These are phyloP conservation scores for Empis stercorea DNA, from an alignment of 2,888 invertebrate genomes.

Conservation along the genomic window DNA sequence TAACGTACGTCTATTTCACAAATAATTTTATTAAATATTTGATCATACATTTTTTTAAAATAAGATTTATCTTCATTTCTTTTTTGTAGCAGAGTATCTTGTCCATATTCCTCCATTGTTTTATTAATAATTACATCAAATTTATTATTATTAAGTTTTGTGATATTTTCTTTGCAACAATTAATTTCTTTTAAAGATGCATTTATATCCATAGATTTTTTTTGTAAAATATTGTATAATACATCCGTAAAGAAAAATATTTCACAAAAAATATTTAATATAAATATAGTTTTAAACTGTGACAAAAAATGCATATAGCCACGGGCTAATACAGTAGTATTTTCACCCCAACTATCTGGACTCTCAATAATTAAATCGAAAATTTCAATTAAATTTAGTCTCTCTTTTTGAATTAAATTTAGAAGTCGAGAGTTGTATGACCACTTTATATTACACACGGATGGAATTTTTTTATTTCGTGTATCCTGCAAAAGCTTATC, in stretches of 20 bases:
- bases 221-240: slow-evolving; percentile 7
- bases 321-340: slow-evolving; percentile 6
- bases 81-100: slow-evolving; percentile 1
- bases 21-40: slow-evolving; percentile 6
- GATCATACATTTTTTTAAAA: slow-evolving; percentile 3
- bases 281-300: slow-evolving; percentile 7
- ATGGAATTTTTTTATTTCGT: slow-evolving; percentile 5
- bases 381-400: slow-evolving; percentile 7
- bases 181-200: slow-evolving; percentile 7
- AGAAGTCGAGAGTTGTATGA: slow-evolving; percentile 5
- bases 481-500: slow-evolving; percentile 7
- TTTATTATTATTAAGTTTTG: slow-evolving; percentile 5
- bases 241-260: slow-evolving; percentile 3
- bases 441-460: slow-evolving; percentile 8
- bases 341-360: slow-evolving; percentile 6
- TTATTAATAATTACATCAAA: slow-evolving; percentile 5
- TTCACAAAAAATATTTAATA: slow-evolving; percentile 6
- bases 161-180: slow-evolving; percentile 5
- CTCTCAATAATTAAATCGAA: slow-evolving; percentile 4
- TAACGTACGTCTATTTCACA: slow-evolving; percentile 2
- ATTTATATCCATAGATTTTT: slow-evolving; percentile 6
- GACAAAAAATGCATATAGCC: slow-evolving; percentile 3
- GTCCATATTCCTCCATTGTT: slow-evolving; percentile 3
- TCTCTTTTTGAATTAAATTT: slow-evolving; percentile 8
- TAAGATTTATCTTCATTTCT: slow-evolving; percentile 4